Percentiles rank a stretch among this genome's conserved stretches.
Conservation (phyloP, 2,888 invertebrate species). For the Torymus auratus region DNA sequence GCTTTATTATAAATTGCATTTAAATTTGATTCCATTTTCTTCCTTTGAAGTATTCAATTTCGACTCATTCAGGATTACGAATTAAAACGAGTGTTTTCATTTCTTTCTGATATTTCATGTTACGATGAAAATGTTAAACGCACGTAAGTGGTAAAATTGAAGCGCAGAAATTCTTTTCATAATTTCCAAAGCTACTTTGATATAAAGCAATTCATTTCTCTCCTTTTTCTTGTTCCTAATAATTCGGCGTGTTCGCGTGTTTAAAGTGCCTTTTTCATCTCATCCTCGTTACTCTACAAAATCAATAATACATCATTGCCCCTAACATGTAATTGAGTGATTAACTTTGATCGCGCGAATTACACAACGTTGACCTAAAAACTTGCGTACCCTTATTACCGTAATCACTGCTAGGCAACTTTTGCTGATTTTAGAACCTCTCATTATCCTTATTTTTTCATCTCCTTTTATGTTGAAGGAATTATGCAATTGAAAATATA, state of each 20-base stretch:
- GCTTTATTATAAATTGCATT: conserved; percentile 9
- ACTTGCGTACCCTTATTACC: conserved; percentile 23
- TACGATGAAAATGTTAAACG: too few relatives aligned
- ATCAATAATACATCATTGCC: conserved; percentile 48
- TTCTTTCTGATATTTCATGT: too few relatives aligned
- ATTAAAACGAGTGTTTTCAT: too few relatives aligned
- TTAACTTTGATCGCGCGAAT: conserved; percentile 28
- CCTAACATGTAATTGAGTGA: conserved; percentile 42
- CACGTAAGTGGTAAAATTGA: not conserved
- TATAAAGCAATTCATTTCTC: conserved; percentile 30
- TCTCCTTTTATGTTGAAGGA: not conserved
- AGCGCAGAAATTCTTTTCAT: not conserved
- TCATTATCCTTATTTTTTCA: not conserved
- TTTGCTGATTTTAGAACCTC: conserved; percentile 1
- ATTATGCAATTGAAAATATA: conserved; percentile 2
- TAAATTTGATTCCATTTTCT: not conserved
- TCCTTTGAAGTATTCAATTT: not conserved
- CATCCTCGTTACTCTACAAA: conserved; percentile 40
- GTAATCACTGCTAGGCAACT: conserved; percentile 42
- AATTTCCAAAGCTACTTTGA: not conserved
- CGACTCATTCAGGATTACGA: not conserved
- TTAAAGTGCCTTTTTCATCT: conserved; percentile 29
- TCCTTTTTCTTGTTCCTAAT: conserved; percentile 26
- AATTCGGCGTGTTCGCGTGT: conserved; percentile 53
- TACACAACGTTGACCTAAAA: conserved; percentile 46